Evolutionary conservation across 2,888 invertebrate species (phyloP), one percentile per base, ranked within the genome.

Genomic region (Nymphalis urticae): DNA sequence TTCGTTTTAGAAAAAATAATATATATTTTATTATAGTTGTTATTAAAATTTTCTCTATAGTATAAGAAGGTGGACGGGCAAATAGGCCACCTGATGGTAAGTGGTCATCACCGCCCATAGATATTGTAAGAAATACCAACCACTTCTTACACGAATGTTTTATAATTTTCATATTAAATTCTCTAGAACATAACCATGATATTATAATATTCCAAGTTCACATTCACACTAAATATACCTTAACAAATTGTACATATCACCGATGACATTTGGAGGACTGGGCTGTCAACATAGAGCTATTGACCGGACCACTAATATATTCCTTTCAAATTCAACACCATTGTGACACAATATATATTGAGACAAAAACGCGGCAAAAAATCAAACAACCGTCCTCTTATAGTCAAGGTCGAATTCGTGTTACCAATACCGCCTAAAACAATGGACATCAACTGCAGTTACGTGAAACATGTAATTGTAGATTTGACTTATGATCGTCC

Each of bases 261-360:
- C 19, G 13, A 60, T 61, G 62, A 62, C 58, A 68, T 66, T 64
- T 48, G n/a, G 65, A 66, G 42, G 51, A 69, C 36, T 72, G 62
- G 62, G 62, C 48, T 68, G 58, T 51, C 56, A 68, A 62, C 62
- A 17, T 54, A 36, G 62, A 53, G 75, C 58, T 71, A 83, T 82
- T 82, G 89, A 88, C 89, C 88, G 81, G 76, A 64, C 47, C 74
- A 79, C 78, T 86, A 89, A 89, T 89, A 77, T 89, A 89, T 90
- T 88, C 89, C 85, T 87, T 89, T 85, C 85, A 89, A 87, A 84
- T 79, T 80, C 80, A 77, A 78, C 77, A 81, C 79, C 81, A 86
- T 86, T 88, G 85, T 85, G 82, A 86, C 83, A 85, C 85, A 85
- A 84, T 85, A 87, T 85, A 82, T 86, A 84, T 85, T 79, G 82